These are phyloP conservation scores for Plebejus melissa DNA, from an alignment of 2,888 invertebrate genomes.

Conservation along the genomic window DNA sequence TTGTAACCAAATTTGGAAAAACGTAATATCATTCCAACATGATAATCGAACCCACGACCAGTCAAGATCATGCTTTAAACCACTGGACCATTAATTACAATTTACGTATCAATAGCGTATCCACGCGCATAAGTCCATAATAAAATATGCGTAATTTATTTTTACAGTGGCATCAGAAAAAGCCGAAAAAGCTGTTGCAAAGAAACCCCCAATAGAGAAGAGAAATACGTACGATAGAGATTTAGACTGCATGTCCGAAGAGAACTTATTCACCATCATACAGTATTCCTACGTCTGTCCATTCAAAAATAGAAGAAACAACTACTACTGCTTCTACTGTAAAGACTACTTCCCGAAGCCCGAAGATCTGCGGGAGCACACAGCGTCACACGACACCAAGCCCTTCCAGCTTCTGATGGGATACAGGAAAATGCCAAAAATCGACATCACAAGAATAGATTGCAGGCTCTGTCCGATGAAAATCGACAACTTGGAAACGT, in stretches of 20 bases:
- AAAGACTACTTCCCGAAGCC: slow-evolving; percentile 70
- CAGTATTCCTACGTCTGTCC: slow-evolving; percentile 69
- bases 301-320: slow-evolving; percentile 66
- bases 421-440: slow-evolving; percentile 68
- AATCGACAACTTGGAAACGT: slow-evolving; percentile 57
- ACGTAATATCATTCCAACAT: no score
- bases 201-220: slow-evolving; percentile 51
- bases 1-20: no score
- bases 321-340: slow-evolving; percentile 71
- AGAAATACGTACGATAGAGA: slow-evolving; percentile 63
- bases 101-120: no score
- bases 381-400: slow-evolving; percentile 62
- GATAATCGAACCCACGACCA: no score
- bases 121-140: no score
- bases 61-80: no score
- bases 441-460: slow-evolving; percentile 67
- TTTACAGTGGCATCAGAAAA: slow-evolving; percentile 33
- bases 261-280: slow-evolving; percentile 64
- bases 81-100: no score
- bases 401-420: slow-evolving; percentile 67
- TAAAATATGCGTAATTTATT: no score
- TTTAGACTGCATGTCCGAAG: slow-evolving; percentile 68
- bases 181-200: slow-evolving; percentile 29
- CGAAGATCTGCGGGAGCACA: slow-evolving; percentile 66
- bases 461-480: slow-evolving; percentile 59